Evolutionary conservation across 2,888 invertebrate genomes (phyloP), one percentile per base, ranked within the genome.

Genomic region (Diabrotica balteata): DNA sequence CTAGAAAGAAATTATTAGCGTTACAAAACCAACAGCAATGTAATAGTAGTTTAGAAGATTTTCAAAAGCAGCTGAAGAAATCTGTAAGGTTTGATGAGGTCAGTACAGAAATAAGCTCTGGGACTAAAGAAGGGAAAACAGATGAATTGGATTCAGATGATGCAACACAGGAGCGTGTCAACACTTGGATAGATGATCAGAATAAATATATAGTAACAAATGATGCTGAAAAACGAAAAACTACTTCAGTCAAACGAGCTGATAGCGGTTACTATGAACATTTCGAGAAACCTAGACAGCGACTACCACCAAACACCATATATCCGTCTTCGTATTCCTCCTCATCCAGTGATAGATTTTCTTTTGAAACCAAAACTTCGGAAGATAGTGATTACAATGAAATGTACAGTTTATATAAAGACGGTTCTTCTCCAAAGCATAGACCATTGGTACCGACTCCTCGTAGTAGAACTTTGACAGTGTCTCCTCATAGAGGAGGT

Each of bases 131-230:
- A 22, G 65, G 72, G 68, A 72, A 72, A 43, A 69, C 73, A 60
- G 72, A 73, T 60, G 70, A 70, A 45, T 67, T 67, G 8, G 73
- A 73, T 44, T 55, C 63, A n/a, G 75, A 63, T n/a, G 63, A 51
- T 45, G 67, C 68, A 7, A 59, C 59, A 9, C 72, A 77, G 53
- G 80, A 80, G 43, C 72, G 82, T 7, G 75, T 83, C 10, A 81
- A 78, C 73, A 77, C 81, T 60, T 84, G 84, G 84, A 78, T 84
- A 17, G 82, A 84, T 66, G 80, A 80, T 43, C 83, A 84, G 70
- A 83, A 81, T 70, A 78, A 80, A 59, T 82, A 82, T 63, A 77
- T 83, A 11, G 45, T 71, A 32, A 70, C 65, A 0, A 64, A 58
- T 5, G 71, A 73, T 7, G 66, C 55, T 45, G 61, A 73, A 10